Evolutionary conservation across 2,888 invertebrate genomes (phyloP).

Genomic region (Yponomeuta cagnagella): DNA sequence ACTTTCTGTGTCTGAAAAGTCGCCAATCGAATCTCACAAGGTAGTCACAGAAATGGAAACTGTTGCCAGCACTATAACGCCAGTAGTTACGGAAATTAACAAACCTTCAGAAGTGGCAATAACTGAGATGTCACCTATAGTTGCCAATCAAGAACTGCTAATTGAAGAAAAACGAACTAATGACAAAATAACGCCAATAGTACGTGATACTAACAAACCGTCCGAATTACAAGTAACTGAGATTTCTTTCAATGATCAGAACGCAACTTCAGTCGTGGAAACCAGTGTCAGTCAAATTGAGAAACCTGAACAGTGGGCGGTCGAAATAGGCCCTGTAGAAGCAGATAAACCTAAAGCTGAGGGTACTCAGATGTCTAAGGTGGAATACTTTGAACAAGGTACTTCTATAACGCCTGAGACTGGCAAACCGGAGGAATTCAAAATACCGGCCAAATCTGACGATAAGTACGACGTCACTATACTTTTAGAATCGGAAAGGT

Average conservation of each 20-base stretch:
- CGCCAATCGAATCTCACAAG: not conserved
- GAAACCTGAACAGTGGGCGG: slow-evolving; percentile 33
- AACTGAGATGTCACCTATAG: not conserved
- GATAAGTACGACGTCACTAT: slow-evolving; percentile 31
- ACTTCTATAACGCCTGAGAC: slow-evolving; percentile 32
- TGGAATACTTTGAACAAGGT: slow-evolving; percentile 45
- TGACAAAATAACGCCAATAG: not conserved
- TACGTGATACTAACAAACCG: not conserved
- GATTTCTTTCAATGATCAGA: slow-evolving; percentile 13
- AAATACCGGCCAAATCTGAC: slow-evolving; percentile 24
- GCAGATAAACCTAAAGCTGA: not conserved
- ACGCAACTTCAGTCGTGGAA: slow-evolving; percentile 15
- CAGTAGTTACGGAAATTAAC: not conserved
- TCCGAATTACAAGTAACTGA: not conserved
- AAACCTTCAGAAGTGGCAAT: not conserved
- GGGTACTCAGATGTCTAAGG: not conserved
- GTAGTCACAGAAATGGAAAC: not conserved
- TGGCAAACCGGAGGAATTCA: slow-evolving; percentile 18
- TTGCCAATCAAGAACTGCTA: not conserved
- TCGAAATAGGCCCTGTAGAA: slow-evolving; percentile 39
- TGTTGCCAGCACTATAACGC: not conserved
- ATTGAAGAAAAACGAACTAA: not conserved
- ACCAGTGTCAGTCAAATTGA: slow-evolving; percentile 29
- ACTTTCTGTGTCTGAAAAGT: not conserved
- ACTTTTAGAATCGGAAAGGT: slow-evolving; percentile 52